Percentiles rank a stretch among this genome's conserved stretches.
phyloP scores from a whole-genome alignment of 2,888 invertebrate genomes.

The Thera britannica region DNA sequence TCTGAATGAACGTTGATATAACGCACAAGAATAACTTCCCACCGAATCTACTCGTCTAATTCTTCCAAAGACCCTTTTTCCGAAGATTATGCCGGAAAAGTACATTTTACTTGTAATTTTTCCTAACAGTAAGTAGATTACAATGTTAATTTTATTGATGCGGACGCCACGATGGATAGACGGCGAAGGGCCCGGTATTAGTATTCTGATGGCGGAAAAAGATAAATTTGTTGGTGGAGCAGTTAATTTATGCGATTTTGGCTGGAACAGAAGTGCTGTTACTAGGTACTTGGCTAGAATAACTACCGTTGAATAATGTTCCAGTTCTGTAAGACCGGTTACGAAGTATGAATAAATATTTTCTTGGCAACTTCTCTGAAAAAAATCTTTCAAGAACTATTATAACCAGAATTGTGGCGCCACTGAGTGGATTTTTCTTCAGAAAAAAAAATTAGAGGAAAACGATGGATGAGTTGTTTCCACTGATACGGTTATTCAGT shows the following conservation, averaged over 20 bases:
- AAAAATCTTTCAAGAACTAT: slow-evolving; percentile 4
- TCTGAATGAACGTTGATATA: slow-evolving; percentile 2
- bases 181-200: slow-evolving; percentile 65
- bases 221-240: slow-evolving; percentile 80
- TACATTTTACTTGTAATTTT: slow-evolving; percentile 72
- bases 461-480: too few species aligned
- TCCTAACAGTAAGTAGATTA: slow-evolving; percentile 79
- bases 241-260: slow-evolving; percentile 81
- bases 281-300: slow-evolving; percentile 43
- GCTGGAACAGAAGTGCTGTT: slow-evolving; percentile 53
- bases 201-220: slow-evolving; percentile 81
- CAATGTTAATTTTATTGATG: slow-evolving; percentile 84
- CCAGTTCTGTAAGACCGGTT: slow-evolving; percentile 24
- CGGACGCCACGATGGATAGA: slow-evolving; percentile 71
- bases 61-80: slow-evolving; percentile 37
- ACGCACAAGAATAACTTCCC: slow-evolving; percentile 10
- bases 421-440: neutral
- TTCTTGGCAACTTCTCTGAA: slow-evolving; percentile 14
- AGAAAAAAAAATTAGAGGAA: too few species aligned
- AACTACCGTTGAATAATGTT: slow-evolving; percentile 38
- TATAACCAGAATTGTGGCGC: neutral
- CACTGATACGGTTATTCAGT: too few species aligned
- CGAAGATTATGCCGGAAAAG: slow-evolving; percentile 51
- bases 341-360: slow-evolving; percentile 24
- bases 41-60: slow-evolving; percentile 22